Percentiles rank a stretch among this genome's conserved stretches.
Conservation (phyloP, 2,888 invertebrate species). For the Ligdia adustata region DNA sequence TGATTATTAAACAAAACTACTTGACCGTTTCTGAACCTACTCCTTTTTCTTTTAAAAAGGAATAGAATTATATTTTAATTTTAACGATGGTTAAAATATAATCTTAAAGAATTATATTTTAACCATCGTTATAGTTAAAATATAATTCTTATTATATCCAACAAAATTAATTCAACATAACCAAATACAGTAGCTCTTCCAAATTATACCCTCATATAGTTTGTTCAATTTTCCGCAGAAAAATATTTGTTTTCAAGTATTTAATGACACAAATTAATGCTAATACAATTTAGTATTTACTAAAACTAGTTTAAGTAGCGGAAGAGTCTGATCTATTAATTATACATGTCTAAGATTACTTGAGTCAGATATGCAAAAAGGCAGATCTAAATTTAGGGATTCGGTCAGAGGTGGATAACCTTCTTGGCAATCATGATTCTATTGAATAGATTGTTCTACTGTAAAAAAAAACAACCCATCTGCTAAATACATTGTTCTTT, state of each 20-base stretch:
- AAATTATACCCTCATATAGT: not conserved
- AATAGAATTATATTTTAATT: too few species aligned
- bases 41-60: too few species aligned
- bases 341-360: constrained; percentile 55
- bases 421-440: too few species aligned
- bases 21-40: too few species aligned
- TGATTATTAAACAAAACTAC: too few species aligned
- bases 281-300: constrained; percentile 28
- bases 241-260: not conserved
- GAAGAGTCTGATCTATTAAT: constrained; percentile 68
- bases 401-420: constrained; percentile 13
- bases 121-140: too few species aligned
- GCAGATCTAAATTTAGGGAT: constrained; percentile 27
- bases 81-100: too few species aligned
- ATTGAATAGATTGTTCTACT: too few species aligned
- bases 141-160: too few species aligned
- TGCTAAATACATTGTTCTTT: too few species aligned
- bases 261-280: constrained; percentile 1
- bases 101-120: too few species aligned
- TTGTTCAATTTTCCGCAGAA: constrained; percentile 2
- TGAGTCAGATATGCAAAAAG: constrained; percentile 38
- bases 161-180: not conserved
- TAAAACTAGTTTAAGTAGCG: constrained; percentile 58
- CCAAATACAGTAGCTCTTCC: not conserved
- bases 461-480: too few species aligned